A percentile compares a stretch with the other conserved stretches of the same genome.
Conservation (phyloP, 2,113 vertebrate genomes). For the Ursus arctos region DNA sequence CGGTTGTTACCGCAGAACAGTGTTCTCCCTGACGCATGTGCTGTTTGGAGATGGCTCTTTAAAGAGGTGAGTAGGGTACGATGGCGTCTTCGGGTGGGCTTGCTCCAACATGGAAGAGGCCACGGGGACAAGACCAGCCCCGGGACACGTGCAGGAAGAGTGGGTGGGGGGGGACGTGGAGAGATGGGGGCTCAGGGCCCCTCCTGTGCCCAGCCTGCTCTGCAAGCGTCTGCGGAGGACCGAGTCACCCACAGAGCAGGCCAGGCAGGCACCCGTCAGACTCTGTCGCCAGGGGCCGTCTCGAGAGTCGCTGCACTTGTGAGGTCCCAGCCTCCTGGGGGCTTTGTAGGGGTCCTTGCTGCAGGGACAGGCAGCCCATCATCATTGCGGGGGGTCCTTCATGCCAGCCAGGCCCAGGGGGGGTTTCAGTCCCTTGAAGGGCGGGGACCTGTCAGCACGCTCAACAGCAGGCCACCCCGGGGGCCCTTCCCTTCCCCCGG, state of each 20-base stretch:
- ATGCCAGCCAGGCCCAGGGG: too few species aligned
- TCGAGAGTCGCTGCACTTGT: neutral
- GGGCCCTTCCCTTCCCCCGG: too few species aligned
- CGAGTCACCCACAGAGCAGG: accelerated
- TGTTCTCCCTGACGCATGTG: neutral
- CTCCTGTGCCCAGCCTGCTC: neutral
- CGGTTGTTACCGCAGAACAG: accelerated
- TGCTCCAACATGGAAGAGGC: neutral
- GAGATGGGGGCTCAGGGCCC: neutral
- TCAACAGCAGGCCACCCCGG: too few species aligned
- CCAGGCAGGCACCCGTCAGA: neutral
- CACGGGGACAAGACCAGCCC: neutral
- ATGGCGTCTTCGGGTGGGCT: neutral
- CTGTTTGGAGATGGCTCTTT: neutral
- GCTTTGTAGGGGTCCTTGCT: accelerated
- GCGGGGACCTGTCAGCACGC: too few species aligned
- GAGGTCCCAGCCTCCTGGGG: neutral
- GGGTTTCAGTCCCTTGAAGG: too few species aligned
- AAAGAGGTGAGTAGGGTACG: neutral
- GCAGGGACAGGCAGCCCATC: neutral
- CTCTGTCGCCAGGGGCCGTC: neutral
- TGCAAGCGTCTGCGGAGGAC: neutral
- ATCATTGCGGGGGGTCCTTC: neutral
- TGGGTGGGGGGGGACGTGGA: neutral
- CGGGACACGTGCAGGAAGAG: neutral